Base-by-base conservation (phyloP, 2,113 vertebrate genomes). In the Saguinus imperator region DNA sequence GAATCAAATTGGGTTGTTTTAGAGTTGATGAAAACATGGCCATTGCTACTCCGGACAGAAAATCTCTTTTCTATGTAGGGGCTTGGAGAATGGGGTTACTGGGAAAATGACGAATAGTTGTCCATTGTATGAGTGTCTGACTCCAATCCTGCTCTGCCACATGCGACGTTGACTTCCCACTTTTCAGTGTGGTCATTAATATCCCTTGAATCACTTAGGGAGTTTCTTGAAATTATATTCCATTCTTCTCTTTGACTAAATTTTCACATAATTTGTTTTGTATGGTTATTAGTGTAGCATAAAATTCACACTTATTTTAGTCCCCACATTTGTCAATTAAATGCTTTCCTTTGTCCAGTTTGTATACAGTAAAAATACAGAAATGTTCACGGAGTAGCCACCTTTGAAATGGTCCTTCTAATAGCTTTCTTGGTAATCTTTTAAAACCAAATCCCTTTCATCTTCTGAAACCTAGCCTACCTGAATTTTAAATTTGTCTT, bases 251-350 rank as follows among this genome's bases (percentile, higher is more conserved):
- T 94, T 85, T 95, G 72, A 52, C 43, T 76, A 35, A 87, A 88
- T 73, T 79, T 87, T 35, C 73, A 85, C 11, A 29, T 73, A 84
- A 90, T 92, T 94, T 95, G 21, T 89, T 96, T 93, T 66, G 37
- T 88, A 82, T 64, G 48, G 57, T 87, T 90, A 87, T 96, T 87
- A 93, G 64, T 48, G 93, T 27, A 73, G 61, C 32, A 64, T 92
- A 43, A 94, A 94, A 90, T 86, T 55, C 3, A 35, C 29, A 50
- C 89, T 96, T 87, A 89, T 83, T 89, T 93, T 55, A 75, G 55
- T 43, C 11, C 40, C 43, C 50, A 29, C 16, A 20, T 75, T 95
- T 86, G 68, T 90, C 82, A 79, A 17, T 92, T 77, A 80, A 94
- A 84, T 95, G 32, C 57, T 89, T 94, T 81, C 32, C 37, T 64